Conservation (phyloP, 1,140 invertebrate species). For the Drosophila elegans region DNA sequence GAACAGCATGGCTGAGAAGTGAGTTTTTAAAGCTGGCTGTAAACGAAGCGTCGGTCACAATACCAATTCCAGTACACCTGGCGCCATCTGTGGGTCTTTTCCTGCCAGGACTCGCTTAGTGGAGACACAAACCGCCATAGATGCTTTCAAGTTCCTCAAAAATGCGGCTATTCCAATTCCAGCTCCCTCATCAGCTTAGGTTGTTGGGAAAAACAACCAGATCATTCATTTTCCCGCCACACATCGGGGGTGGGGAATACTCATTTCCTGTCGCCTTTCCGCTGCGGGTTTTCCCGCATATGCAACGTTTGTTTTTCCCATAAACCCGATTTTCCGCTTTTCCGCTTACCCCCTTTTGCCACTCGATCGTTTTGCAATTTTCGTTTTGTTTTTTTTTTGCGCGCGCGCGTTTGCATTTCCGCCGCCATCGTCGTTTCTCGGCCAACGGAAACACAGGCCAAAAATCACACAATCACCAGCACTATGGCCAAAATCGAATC, state of each 20-base stretch:
- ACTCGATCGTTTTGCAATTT: conserved; percentile 24
- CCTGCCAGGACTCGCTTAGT: neutral
- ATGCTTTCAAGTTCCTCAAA: neutral
- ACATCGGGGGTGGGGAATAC: conserved; percentile 1
- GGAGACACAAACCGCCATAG: neutral
- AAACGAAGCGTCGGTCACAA: neutral
- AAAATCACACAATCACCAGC: conserved; percentile 30
- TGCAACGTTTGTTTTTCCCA: conserved; percentile 14
- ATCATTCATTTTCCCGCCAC: no score
- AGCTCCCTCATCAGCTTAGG: conserved; percentile 1
- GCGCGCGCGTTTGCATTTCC: conserved; percentile 15
- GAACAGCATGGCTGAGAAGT: neutral
- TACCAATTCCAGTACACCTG: neutral
- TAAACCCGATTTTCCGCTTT: neutral
- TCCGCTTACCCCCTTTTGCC: neutral
- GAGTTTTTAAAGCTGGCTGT: neutral
- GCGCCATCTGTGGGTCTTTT: neutral
- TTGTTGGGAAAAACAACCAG: no score
- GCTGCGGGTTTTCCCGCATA: conserved; percentile 7
- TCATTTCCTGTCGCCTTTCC: conserved; percentile 32
- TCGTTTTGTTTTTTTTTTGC: conserved; percentile 24
- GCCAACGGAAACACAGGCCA: conserved; percentile 46
- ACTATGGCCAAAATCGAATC: conserved; percentile 20
- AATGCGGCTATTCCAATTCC: neutral
- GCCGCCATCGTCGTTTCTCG: conserved; percentile 17